Evolutionary conservation across 2,113 vertebrate genomes (phyloP).

Genomic region (Atrichornis clamosus): DNA sequence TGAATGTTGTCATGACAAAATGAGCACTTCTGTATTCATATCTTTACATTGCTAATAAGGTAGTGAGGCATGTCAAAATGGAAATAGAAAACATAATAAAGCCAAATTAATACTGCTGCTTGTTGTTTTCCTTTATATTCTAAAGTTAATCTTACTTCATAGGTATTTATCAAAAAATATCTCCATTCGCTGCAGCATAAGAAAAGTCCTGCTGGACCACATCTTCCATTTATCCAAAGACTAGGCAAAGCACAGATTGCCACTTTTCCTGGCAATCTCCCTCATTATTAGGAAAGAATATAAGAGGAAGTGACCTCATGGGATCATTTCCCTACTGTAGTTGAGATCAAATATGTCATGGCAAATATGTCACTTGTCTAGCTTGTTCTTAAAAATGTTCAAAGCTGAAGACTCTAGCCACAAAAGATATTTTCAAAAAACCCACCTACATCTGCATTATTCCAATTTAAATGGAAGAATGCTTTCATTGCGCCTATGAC

Average conservation of each 20-base stretch:
- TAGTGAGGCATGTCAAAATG: background rate
- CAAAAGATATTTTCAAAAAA: background rate
- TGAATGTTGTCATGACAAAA: slow-evolving; percentile 38
- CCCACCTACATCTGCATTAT: background rate
- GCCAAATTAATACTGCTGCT: background rate
- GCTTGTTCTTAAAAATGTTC: background rate
- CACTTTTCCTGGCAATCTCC: background rate
- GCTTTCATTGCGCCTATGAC: background rate
- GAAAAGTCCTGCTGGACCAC: background rate
- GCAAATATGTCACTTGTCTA: background rate
- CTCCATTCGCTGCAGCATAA: background rate
- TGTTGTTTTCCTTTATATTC: background rate
- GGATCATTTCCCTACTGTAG: background rate
- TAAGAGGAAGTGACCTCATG: background rate
- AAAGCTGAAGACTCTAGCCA: background rate
- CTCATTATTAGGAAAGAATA: background rate
- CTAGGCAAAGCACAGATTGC: background rate
- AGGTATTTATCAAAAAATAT: background rate
- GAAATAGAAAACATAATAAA: slow-evolving; percentile 29
- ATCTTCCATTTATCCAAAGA: background rate
- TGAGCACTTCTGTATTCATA: background rate
- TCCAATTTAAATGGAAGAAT: background rate
- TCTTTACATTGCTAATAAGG: slow-evolving; percentile 53
- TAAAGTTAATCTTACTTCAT: background rate
- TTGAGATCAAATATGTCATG: background rate